A percentile compares a stretch with the other conserved stretches of the same genome.
phyloP scores from a whole-genome alignment of 1,140 invertebrate species.

The Ruditapes philippinarum region DNA sequence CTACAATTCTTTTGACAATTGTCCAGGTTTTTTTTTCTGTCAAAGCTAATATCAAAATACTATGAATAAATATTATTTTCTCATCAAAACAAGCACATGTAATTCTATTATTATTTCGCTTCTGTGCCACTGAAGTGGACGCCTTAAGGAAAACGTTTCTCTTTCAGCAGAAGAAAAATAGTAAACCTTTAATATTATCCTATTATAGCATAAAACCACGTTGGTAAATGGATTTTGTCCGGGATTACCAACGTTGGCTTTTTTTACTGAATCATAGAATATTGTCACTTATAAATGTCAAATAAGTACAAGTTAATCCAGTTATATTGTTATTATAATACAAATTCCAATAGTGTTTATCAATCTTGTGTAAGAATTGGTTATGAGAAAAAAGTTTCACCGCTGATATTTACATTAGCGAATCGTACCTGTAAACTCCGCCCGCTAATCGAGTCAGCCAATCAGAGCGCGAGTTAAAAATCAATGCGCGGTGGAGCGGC shows the following conservation, averaged over 20 bases:
- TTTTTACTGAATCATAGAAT: constrained; percentile 28
- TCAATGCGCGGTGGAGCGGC: constrained; percentile 26
- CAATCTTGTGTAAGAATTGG: constrained; percentile 21
- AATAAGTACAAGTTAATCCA: constrained; percentile 64
- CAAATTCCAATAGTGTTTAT: constrained; percentile 61
- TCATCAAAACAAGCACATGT: constrained; percentile 60
- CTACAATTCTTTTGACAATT: background rate
- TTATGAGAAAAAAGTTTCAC: constrained; percentile 12
- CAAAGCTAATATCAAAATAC: constrained; percentile 50
- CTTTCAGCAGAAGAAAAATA: constrained; percentile 46
- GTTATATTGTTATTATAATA: constrained; percentile 61
- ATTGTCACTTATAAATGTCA: constrained; percentile 46
- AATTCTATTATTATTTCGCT: constrained; percentile 56
- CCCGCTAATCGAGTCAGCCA: background rate
- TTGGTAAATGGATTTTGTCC: constrained; percentile 44
- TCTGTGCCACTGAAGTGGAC: background rate
- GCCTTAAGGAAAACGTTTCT: constrained; percentile 36
- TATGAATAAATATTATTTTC: constrained; percentile 62
- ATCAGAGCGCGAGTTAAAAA: constrained; percentile 37
- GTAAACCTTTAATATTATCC: constrained; percentile 58
- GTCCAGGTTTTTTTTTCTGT: constrained; percentile 7
- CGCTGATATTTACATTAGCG: constrained; percentile 59
- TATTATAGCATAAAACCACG: constrained; percentile 62
- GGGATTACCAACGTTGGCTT: constrained; percentile 27
- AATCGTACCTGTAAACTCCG: constrained; percentile 22